Evolutionary conservation across 2,888 invertebrate genomes (phyloP), one percentile per base, ranked within the genome.

Genomic region (Calameuta idolon): DNA sequence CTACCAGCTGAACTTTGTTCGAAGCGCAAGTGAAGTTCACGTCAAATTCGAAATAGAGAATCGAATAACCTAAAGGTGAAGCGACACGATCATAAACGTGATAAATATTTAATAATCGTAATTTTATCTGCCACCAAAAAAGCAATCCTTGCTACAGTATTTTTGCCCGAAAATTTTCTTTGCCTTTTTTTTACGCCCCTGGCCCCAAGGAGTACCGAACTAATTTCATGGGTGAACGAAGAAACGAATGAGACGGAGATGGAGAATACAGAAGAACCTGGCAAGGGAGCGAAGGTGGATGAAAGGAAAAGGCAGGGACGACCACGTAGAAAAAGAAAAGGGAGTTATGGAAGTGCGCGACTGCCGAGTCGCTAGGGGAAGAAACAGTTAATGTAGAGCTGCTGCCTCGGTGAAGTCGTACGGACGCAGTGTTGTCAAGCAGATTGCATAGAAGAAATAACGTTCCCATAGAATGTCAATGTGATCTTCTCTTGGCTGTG

Each of bases 381-480:
- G 80, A 79, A 84, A 83, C 80, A 81, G 82, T 82, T 83, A 80
- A 79, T 79, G 82, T 12, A 12, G 31, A 71, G 12, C 71, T 31
- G 12, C 71, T 31, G 71, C 71, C 82, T 81, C 79, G 81, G 80
- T 84, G 82, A 80, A 77, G 81, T 79, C 77, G 81, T 83, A 83
- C 80, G 80, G 31, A 71, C 4, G 81, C 77, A 77, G 84, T 84
- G 87, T 87, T 85, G 87, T 89, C 88, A 86, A 86, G 84, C 80
- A 79, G 81, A 81, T 88, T 86, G 87, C 88, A 81, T 82, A 83
- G 85, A 85, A 87, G 88, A 87, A 88, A 90, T 90, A 90, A 89
- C 90, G 89, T 90, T 91, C 90, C 90, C 90, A 89, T 90, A 89
- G 90, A 91, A 91, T 90, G 88, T 91, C 90, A 90, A 91, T 91